Conservation (phyloP, 2,113 vertebrate species). For the Chroicocephalus ridibundus region DNA sequence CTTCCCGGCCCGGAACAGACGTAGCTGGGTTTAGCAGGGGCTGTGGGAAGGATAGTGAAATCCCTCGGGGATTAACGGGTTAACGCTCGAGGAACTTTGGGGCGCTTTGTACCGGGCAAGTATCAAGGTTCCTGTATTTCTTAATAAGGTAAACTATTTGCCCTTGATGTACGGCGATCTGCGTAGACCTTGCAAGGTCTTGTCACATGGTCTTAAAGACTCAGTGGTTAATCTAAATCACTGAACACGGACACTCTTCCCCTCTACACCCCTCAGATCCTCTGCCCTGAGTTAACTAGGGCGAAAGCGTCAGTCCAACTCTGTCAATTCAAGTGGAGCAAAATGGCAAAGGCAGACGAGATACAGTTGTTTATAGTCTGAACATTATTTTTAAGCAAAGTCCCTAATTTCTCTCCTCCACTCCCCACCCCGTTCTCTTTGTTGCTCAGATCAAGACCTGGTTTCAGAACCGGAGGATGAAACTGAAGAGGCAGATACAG, state of each 20-base stretch:
- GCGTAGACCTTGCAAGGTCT: fast-evolving
- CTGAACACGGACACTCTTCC: no score
- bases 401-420: neutral
- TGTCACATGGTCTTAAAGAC: neutral
- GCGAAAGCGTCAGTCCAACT: neutral
- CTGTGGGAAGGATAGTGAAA: neutral
- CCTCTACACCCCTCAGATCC: neutral
- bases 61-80: neutral
- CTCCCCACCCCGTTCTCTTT: fast-evolving
- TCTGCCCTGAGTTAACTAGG: neutral
- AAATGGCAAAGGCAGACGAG: neutral
- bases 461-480: slow-evolving; percentile 93
- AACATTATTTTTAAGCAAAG: neutral
- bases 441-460: slow-evolving; percentile 82
- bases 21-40: fast-evolving
- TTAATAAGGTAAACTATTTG: neutral
- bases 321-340: neutral
- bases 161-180: neutral
- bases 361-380: neutral
- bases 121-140: neutral
- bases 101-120: neutral
- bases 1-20: fast-evolving
- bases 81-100: neutral
- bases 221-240: fast-evolving
- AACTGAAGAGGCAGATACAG: slow-evolving; percentile 83